phyloP scores from a whole-genome alignment of 2,888 invertebrate species.

The Pseudeuparius sepicola region DNA sequence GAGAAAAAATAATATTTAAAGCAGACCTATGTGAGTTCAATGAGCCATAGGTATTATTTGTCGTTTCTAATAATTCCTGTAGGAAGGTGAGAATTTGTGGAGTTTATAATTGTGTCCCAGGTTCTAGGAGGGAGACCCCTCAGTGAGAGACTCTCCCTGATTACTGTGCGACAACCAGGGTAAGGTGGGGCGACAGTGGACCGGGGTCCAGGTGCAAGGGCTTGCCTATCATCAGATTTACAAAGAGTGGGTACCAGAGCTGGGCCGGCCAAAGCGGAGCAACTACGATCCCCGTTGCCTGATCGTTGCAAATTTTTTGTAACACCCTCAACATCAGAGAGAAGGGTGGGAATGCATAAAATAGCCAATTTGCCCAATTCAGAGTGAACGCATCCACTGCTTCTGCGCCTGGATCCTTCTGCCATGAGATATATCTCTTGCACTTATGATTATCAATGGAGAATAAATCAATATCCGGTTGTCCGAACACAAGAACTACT shows the following conservation, averaged over 20 bases:
- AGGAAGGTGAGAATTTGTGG: too few species aligned
- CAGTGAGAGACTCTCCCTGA: constrained; percentile 6
- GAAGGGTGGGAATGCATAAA: constrained; percentile 24
- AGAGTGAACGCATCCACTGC: constrained; percentile 27
- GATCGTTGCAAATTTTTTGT: constrained; percentile 28
- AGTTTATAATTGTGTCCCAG: constrained; percentile 18
- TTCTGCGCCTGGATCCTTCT: constrained; percentile 22
- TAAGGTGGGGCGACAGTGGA: constrained; percentile 10
- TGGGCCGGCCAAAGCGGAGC: constrained; percentile 13
- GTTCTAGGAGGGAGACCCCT: constrained; percentile 6
- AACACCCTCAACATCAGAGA: constrained; percentile 25
- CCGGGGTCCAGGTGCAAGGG: constrained; percentile 1
- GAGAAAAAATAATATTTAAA: too few species aligned
- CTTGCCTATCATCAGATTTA: constrained; percentile 4
- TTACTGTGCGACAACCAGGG: constrained; percentile 14
- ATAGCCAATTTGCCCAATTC: constrained; percentile 14
- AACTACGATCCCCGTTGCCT: constrained; percentile 14
- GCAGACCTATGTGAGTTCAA: too few species aligned
- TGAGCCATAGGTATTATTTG: too few species aligned
- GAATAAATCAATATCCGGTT: constrained; percentile 17
- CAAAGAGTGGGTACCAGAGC: constrained; percentile 16
- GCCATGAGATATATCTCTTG: constrained; percentile 4
- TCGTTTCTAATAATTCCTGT: too few species aligned
- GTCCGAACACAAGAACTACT: constrained; percentile 7
- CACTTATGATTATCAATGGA: constrained; percentile 7